Base-by-base conservation (phyloP, 1,140 invertebrate genomes). In the Sinella curviseta region DNA sequence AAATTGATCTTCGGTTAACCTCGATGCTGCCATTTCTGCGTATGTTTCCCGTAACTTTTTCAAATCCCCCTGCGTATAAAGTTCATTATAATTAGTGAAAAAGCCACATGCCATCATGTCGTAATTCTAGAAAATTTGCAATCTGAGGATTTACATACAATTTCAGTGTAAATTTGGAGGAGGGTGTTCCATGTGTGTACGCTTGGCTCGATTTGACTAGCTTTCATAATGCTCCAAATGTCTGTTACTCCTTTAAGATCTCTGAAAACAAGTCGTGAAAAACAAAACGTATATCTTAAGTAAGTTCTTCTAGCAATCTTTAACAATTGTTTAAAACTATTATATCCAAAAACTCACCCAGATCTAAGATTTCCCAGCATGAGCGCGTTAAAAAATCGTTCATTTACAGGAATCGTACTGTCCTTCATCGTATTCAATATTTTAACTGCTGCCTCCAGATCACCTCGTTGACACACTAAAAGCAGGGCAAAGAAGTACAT, bases 361-460 rank as follows among this genome's bases (percentile, higher is more conserved):
- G 77, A 36, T n/a, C 80, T 33, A 24, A 73, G 30, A 31, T 81
- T 78, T 70, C 80, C 80, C 16, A 81, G 16, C 1, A 81, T 78
- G 1, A 81, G 74, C 4, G 77, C 80, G 36, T 78, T 78, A 60
- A 81, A 81, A 78, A 70, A 81, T 34, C 36, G 30, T 74, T 81
- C 80, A 36, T 78, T 77, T 0, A 81, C 77, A 0, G 74, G 36
- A 35, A 78, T 3, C 0, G 28, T 73, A 14, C 70, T 35, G 24
- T n/a, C 57, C 48, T 81, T 81, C 48, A 81, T 74, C 20, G 70
- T 0, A 55, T 77, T 28, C 8, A 81, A 33, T 20, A 81, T 39
- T 73, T 78, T 70, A 0, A 75, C 65, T 8, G 77, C 77, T 26
- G 16, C 65, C 2, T 35, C 76, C 3, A 81, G 34, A 28, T 81